These are phyloP conservation scores for Intellagama lesueurii DNA, from an alignment of 2,797 vertebrate species.

Conservation along the genomic window DNA sequence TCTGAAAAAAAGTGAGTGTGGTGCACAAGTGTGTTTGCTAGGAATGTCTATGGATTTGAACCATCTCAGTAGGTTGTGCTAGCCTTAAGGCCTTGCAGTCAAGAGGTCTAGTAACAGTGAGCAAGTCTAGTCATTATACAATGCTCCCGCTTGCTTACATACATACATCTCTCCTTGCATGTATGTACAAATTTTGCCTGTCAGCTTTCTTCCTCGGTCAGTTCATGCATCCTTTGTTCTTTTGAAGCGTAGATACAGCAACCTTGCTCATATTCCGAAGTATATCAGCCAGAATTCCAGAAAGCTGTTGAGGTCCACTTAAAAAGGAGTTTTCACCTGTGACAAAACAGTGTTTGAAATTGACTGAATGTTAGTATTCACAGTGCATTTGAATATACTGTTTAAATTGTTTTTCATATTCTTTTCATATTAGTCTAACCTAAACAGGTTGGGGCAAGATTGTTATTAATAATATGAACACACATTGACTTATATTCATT, in stretches of 20 bases:
- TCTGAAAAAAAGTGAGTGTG: slow-evolving; percentile 93
- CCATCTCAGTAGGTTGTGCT: neutral
- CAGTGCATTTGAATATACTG: neutral
- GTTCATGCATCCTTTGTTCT: neutral
- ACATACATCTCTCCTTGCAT: neutral
- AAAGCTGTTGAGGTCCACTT: neutral
- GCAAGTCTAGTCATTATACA: neutral
- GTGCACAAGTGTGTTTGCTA: neutral
- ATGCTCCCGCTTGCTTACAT: neutral
- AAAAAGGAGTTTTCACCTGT: neutral
- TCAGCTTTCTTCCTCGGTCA: neutral
- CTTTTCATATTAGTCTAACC: neutral
- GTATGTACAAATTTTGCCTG: neutral
- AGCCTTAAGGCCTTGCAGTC: neutral
- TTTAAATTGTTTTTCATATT: neutral
- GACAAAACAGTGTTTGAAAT: neutral
- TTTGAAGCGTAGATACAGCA: neutral
- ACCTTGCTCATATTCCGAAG: neutral
- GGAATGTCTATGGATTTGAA: neutral
- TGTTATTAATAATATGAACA: neutral
- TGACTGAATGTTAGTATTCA: neutral
- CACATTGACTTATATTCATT: too few relatives aligned
- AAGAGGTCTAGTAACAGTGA: neutral
- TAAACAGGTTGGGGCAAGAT: neutral
- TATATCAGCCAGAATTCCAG: neutral